phyloP scores from a whole-genome alignment of 2,888 invertebrate genomes.

The Cantharis rufa region DNA sequence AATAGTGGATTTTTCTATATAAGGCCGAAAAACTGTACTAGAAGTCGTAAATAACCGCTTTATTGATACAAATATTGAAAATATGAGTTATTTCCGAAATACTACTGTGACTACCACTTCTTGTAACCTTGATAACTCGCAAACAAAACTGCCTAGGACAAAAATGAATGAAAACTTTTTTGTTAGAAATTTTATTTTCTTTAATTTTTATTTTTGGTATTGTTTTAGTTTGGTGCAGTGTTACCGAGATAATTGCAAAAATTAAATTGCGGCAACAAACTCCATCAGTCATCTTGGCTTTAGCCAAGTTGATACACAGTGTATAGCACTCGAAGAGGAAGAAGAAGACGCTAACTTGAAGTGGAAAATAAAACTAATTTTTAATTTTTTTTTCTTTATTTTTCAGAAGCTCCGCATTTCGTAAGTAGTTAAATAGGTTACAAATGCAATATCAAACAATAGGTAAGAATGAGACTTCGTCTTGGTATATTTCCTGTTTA shows the following conservation, averaged over 20 bases:
- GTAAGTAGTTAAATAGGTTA: not conserved
- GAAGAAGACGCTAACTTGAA: too few species aligned
- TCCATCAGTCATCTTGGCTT: too few species aligned
- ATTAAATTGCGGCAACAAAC: too few species aligned
- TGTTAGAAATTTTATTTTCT: not conserved
- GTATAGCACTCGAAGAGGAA: too few species aligned
- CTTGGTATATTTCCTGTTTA: slow-evolving; percentile 23
- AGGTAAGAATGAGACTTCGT: not conserved
- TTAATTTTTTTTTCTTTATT: not conserved
- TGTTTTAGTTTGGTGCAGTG: not conserved
- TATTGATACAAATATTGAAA: too few species aligned
- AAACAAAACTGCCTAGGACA: not conserved
- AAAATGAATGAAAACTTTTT: not conserved
- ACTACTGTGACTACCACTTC: not conserved
- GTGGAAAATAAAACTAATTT: too few species aligned
- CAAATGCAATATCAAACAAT: not conserved
- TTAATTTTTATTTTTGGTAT: not conserved
- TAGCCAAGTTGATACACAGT: too few species aligned
- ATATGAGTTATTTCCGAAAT: too few species aligned
- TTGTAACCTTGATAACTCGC: not conserved
- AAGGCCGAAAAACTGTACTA: too few species aligned
- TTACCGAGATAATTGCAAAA: not conserved
- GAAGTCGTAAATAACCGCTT: too few species aligned
- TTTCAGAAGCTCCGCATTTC: not conserved
- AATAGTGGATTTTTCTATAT: too few species aligned